These are phyloP conservation scores for Phenganax marumi DNA, from an alignment of 92 coral and sea anemone genomes.

Conservation along the genomic window DNA sequence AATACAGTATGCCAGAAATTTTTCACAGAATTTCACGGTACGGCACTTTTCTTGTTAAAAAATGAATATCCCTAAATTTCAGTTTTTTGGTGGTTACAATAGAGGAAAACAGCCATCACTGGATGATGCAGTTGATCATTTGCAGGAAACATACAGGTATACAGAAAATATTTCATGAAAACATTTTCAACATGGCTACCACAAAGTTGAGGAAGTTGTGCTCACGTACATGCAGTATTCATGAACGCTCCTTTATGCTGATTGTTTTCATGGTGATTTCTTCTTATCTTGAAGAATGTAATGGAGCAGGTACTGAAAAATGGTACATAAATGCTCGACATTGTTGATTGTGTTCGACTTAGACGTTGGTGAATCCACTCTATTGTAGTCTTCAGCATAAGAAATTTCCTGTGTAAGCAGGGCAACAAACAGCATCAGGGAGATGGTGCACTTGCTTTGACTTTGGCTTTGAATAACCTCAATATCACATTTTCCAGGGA, in stretches of 20 bases:
- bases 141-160: constrained; percentile 80
- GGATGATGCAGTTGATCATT: constrained; percentile 75
- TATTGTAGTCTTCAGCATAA: too few species aligned
- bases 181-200: background rate
- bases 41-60: too few species aligned
- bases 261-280: too few species aligned
- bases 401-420: too few species aligned
- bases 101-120: constrained; percentile 74
- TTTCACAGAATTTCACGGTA: too few species aligned
- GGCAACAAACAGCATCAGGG: background rate
- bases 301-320: too few species aligned
- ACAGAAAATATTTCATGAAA: background rate
- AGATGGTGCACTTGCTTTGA: background rate
- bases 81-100: constrained; percentile 68
- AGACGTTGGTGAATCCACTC: background rate
- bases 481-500: constrained; percentile 55
- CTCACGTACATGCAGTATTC: background rate
- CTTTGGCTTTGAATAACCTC: background rate
- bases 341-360: too few species aligned
- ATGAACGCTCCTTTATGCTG: too few species aligned
- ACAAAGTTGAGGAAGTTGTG: background rate
- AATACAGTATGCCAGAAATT: too few species aligned
- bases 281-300: too few species aligned
- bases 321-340: too few species aligned
- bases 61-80: too few species aligned